A percentile compares a stretch with the other conserved stretches of the same genome.
Evolutionary conservation across 2,113 vertebrate genomes (phyloP).

Genomic region (Oenanthe melanoleuca): DNA sequence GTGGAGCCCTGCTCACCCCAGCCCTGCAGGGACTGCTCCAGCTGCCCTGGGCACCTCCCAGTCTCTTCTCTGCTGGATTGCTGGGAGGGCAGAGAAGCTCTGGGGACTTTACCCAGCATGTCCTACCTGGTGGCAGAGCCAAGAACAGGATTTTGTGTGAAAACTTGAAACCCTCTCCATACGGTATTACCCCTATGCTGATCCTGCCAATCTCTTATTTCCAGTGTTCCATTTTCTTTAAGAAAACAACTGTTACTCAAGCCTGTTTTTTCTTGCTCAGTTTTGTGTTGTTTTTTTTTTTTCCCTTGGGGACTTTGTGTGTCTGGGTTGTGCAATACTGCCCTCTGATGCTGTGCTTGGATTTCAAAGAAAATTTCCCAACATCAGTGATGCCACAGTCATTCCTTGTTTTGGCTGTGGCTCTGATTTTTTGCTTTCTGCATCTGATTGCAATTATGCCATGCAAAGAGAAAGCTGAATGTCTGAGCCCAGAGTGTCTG

Average conservation of each 20-base stretch:
- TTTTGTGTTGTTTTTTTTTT: not conserved
- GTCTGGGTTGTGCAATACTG: slow-evolving; percentile 29
- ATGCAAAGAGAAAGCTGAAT: not conserved
- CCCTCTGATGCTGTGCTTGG: slow-evolving; percentile 27
- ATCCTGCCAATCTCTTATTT: not conserved
- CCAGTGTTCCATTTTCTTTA: not conserved
- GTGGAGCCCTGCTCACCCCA: not conserved
- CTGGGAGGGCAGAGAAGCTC: not conserved
- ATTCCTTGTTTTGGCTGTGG: not conserved
- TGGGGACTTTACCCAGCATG: accelerated
- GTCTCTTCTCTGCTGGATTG: not conserved
- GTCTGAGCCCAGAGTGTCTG: not conserved
- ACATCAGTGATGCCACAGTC: not conserved
- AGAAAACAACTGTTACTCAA: not conserved
- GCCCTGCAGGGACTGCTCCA: not conserved
- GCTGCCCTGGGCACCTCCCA: not conserved
- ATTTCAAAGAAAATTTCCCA: not conserved
- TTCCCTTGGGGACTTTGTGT: not conserved
- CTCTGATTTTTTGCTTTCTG: not conserved
- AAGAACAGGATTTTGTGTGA: not conserved
- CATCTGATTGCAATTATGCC: not conserved
- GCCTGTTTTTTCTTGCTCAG: not conserved
- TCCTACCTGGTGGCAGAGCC: not conserved
- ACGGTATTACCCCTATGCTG: not conserved
- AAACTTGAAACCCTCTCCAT: not conserved